phyloP scores from a whole-genome alignment of 2,797 vertebrate genomes.

The Alca torda region DNA sequence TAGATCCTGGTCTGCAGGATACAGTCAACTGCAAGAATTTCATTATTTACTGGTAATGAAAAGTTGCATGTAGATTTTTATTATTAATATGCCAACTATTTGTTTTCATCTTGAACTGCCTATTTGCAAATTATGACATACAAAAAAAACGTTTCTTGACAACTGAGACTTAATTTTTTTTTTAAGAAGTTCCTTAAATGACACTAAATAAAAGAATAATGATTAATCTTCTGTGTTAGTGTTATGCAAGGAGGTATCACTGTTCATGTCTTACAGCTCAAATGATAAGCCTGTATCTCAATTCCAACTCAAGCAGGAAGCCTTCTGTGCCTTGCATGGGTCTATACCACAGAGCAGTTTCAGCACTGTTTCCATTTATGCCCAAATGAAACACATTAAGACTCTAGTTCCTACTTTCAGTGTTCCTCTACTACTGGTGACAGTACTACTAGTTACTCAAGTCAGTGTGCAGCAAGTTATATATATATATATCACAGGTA shows the following conservation, averaged over 20 bases:
- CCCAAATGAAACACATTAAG: not conserved
- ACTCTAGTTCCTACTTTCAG: not conserved
- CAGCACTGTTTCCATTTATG: not conserved
- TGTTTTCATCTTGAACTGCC: not conserved
- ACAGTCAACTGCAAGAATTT: not conserved
- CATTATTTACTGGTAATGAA: not conserved
- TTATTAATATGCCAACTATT: not conserved
- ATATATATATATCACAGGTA: not conserved
- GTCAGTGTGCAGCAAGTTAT: not conserved
- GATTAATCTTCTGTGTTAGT: not conserved
- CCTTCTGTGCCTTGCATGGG: fast-evolving
- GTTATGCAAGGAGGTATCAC: not conserved
- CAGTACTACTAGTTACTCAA: not conserved
- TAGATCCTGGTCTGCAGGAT: not conserved
- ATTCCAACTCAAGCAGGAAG: not conserved
- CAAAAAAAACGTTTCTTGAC: not conserved
- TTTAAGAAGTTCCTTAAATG: not conserved
- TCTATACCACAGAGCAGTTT: not conserved
- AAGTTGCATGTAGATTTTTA: not conserved
- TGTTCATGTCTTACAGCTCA: not conserved
- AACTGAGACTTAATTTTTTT: not conserved
- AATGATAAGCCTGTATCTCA: not conserved
- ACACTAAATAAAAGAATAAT: not conserved
- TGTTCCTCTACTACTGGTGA: not conserved
- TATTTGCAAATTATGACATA: not conserved